Evolutionary conservation across 2,797 vertebrate species (phyloP).

Genomic region (Cuculus canorus): DNA sequence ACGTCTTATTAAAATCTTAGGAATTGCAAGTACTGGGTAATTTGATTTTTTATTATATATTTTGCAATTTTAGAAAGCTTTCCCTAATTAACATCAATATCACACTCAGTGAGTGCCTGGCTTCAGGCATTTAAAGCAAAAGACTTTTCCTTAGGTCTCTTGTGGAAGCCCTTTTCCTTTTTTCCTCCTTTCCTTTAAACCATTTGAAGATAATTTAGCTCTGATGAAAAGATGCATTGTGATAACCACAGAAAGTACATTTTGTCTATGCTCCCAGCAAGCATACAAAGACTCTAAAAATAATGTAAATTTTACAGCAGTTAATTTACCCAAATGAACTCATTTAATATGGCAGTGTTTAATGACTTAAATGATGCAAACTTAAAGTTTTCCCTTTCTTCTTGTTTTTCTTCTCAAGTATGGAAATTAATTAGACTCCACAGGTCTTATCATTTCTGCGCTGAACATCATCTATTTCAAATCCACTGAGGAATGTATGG

Average conservation of each 20-base stretch:
- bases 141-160: not conserved
- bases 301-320: not conserved
- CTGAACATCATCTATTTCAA: not conserved
- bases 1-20: not conserved
- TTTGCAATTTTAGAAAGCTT: not conserved
- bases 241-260: not conserved
- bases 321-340: not conserved
- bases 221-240: not conserved
- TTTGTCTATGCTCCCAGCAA: not conserved
- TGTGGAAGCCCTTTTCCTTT: not conserved
- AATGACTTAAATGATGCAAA: not conserved
- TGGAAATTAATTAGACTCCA: not conserved
- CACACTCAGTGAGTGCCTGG: not conserved
- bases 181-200: not conserved
- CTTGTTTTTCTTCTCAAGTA: not conserved
- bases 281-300: not conserved
- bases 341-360: not conserved
- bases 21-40: not conserved
- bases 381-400: not conserved
- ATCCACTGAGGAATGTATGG: not conserved
- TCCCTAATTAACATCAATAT: not conserved
- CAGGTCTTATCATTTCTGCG: not conserved
- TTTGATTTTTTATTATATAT: not conserved
- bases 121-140: conserved; percentile 3
- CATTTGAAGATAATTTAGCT: not conserved